Evolutionary conservation across 2,888 invertebrate species (phyloP).

Genomic region (Lithodes maja): DNA sequence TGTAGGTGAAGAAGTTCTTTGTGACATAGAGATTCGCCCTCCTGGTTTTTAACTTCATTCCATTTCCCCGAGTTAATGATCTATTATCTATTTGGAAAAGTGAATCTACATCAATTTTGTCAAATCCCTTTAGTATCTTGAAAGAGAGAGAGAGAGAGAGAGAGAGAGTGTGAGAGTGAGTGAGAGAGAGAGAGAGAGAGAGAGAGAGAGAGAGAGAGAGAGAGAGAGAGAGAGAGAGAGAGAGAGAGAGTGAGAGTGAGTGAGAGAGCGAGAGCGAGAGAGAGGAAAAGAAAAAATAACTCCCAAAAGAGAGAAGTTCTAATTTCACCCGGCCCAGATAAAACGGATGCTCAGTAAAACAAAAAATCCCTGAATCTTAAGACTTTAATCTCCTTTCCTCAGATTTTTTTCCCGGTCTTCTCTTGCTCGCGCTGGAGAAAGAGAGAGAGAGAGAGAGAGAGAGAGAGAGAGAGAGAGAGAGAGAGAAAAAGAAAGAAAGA

Average conservation of each 20-base stretch:
- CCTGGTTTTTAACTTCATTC: too few relatives aligned
- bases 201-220: too few relatives aligned
- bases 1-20: too few relatives aligned
- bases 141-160: background rate
- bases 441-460: background rate
- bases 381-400: conserved; percentile 20
- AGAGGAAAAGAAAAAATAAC: background rate
- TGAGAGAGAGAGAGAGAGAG: background rate
- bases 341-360: background rate
- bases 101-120: too few relatives aligned
- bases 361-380: conserved; percentile 15
- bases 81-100: too few relatives aligned
- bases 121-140: background rate
- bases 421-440: background rate
- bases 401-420: conserved; percentile 1
- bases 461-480: background rate
- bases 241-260: too few relatives aligned
- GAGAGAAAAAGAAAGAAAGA: background rate
- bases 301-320: background rate
- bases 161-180: background rate
- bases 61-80: too few relatives aligned
- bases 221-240: too few relatives aligned
- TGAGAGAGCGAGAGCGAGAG: background rate
- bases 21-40: too few relatives aligned
- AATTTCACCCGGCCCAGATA: background rate